Evolutionary conservation across 1,140 invertebrate genomes (phyloP).

Genomic region (Lysiphlebus fabarum): DNA sequence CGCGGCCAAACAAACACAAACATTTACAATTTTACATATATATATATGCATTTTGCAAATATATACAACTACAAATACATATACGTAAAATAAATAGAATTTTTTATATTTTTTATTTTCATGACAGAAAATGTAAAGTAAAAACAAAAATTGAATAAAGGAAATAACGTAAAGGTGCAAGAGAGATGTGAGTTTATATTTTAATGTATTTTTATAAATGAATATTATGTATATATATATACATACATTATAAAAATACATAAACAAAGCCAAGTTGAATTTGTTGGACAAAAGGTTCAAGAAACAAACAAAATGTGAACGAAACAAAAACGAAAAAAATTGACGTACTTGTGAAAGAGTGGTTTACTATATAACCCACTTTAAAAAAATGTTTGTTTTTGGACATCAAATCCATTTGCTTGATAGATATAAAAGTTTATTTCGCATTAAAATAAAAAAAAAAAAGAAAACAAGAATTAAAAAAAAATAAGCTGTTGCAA

Average conservation of each 20-base stretch:
- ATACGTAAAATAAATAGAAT: not conserved
- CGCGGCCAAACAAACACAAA: conserved; percentile 45
- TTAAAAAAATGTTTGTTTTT: conserved; percentile 55
- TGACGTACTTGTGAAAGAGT: conserved; percentile 49
- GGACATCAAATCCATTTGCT: conserved; percentile 46
- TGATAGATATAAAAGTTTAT: conserved; percentile 40
- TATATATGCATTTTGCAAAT: conserved; percentile 10
- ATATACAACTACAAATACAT: conserved; percentile 1
- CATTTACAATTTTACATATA: conserved; percentile 18
- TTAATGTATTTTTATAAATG: too few relatives aligned
- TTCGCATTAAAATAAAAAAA: conserved; percentile 19
- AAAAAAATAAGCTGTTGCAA: too few relatives aligned
- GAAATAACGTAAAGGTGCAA: not conserved
- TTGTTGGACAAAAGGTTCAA: conserved; percentile 20
- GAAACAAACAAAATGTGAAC: conserved; percentile 25
- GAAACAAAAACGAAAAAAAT: conserved; percentile 19
- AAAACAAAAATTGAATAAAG: conserved; percentile 5
- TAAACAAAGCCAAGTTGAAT: conserved; percentile 11
- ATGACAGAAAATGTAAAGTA: conserved; percentile 6
- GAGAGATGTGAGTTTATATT: not conserved
- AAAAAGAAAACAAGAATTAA: too few relatives aligned
- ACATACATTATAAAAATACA: not conserved
- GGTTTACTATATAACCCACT: conserved; percentile 37
- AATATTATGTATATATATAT: too few relatives aligned
- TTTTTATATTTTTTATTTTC: too few relatives aligned